Evolutionary conservation across 2,888 invertebrate species (phyloP), one percentile per base, ranked within the genome.

Genomic region (Leucophenga montana): DNA sequence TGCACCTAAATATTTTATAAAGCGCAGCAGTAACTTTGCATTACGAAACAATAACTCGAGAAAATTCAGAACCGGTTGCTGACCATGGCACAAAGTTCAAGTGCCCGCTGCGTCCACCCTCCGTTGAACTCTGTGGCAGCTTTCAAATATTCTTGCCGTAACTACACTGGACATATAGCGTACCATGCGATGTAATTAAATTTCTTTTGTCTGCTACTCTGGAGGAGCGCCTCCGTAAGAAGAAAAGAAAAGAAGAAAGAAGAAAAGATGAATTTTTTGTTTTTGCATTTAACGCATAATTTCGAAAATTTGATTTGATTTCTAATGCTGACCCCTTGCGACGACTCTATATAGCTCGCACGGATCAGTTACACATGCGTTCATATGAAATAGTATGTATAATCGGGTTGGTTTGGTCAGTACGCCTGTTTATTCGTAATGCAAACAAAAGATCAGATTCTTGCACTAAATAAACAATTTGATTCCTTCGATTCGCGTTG

Each of bases 241-340:
- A 69, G 75, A 73, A 78, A 75, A 78, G 83, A 81, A 67, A 69
- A 73, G 82, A 77, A 69, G 75, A 67, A 69, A 73, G 82, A 77
- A 69, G 75, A 73, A 78, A 75, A 78, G 83, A 81, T 79, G 79
- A 82, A 83, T 81, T 81, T 78, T 82, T 81, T 81, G 81, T 81
- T 81, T 82, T 81, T 77, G 75, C 65, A 81, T 83, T 82, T 81
- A 82, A 82, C 83, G 81, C 81, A 79, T 82, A 82, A 82, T 82
- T 82, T 81, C 81, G 74, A 71, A 82, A 78, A 81, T 82, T 83
- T 72, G 81, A 83, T 82, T 81, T 71, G 2, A 2, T 27, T 83
- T 79, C 71, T 80, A 73, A 82, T 22, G 68, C 71, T 54, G 81
- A 81, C 83, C 81, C 83, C 75, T 78, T 20, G 44, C 71, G 39